Base-by-base conservation (phyloP, 2,888 invertebrate species). In the Drymonia ruficornis region DNA sequence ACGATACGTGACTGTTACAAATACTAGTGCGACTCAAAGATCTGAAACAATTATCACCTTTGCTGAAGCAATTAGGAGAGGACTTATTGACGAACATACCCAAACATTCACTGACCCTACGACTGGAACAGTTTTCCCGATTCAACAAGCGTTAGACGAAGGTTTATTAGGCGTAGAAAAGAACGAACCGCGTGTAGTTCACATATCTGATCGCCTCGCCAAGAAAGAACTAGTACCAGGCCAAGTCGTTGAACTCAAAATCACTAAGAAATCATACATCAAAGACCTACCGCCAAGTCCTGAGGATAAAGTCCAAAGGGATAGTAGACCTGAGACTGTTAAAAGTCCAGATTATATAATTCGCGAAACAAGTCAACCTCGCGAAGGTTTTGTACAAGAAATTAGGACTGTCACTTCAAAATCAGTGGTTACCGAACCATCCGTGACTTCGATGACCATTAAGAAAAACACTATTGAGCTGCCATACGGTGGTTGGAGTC, bases 401-500 rank as follows among this genome's bases (percentile, higher is more conserved):
- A 78, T 83, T 48, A 91, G 84, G 61, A 91, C 91, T 18, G 80
- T 91, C 0, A 90, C 93, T 4, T 84, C 89, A 46, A 84, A 86
- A 79, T 90, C 76, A 62, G 79, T 70, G 68, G 85, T 70, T 82
- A 73, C 94, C 53, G 94, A 93, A 69, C 91, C 91, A 42, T 84
- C 91, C 1, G 93, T 94, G 12, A 88, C 90, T 18, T 91, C 92
- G 28, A 65, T 91, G 58, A 88, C 87, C n/a, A 90, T 92, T 38
- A 96, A 96, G 74, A 95, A 94, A 75, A 95, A 95, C 76, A 94
- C 95, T 0, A 94, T 96, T 69, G 97, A 98, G 74, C 83, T 98
- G 31, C 98, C 98, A 0, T 93, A 94, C 13, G 96, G 96, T 56
- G 98, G 98, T 4, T 98, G 97, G 96, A 94, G 94, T 54, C 92